A percentile compares a stretch with the other conserved stretches of the same genome.
These are phyloP conservation scores for Peromyscus eremicus DNA, from an alignment of 2,797 vertebrate genomes.

Conservation along the genomic window DNA sequence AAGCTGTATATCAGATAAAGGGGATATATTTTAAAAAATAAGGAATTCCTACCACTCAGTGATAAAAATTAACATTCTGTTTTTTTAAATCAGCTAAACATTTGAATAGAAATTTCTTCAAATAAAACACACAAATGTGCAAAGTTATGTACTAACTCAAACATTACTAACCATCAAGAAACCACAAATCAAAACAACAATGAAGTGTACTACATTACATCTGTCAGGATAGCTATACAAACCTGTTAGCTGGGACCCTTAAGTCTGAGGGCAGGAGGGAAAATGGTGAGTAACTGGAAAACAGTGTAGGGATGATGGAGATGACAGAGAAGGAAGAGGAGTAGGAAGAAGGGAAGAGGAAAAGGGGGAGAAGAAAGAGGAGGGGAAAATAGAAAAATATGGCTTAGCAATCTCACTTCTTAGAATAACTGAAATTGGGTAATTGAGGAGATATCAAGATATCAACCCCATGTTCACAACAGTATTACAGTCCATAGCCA, in stretches of 20 bases:
- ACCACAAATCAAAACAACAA: not conserved
- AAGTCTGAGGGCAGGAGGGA: not conserved
- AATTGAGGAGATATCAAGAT: not conserved
- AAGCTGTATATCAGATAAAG: not conserved
- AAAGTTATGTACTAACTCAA: not conserved
- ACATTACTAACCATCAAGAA: not conserved
- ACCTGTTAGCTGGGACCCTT: not conserved
- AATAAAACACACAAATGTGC: not conserved
- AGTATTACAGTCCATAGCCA: not conserved
- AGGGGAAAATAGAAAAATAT: not conserved
- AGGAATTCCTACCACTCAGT: too few species aligned
- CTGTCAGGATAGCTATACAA: not conserved
- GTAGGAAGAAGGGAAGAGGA: too few species aligned
- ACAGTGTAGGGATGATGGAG: not conserved
- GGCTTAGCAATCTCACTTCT: not conserved
- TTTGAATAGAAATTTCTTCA: not conserved
- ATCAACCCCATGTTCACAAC: not conserved
- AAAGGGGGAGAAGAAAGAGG: too few species aligned
- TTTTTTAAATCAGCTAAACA: not conserved
- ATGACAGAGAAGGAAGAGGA: not conserved
- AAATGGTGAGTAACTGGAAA: not conserved
- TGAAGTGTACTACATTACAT: not conserved
- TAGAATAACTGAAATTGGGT: not conserved
- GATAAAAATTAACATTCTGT: not conserved
- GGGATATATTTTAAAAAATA: not conserved